phyloP scores from a whole-genome alignment of 1,140 invertebrate genomes.

The Listronotus bonariensis region DNA sequence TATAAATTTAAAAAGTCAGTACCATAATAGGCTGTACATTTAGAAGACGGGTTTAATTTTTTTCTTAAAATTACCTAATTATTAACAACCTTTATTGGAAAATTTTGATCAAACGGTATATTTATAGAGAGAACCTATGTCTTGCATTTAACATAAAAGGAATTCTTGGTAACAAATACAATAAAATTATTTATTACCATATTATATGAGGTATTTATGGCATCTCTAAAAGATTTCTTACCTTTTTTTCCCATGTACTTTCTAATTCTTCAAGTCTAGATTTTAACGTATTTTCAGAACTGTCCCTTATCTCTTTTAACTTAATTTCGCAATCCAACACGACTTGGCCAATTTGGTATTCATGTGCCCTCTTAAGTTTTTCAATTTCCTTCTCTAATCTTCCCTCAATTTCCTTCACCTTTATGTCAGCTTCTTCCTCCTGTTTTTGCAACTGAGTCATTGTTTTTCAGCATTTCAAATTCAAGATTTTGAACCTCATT shows the following conservation, averaged over 20 bases:
- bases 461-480: slow-evolving; percentile 45
- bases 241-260: slow-evolving; percentile 53
- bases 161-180: too few relatives aligned
- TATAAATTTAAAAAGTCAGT: too few relatives aligned
- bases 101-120: too few relatives aligned
- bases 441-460: slow-evolving; percentile 44
- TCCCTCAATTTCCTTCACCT: slow-evolving; percentile 34
- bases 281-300: slow-evolving; percentile 12
- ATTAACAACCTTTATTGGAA: too few relatives aligned
- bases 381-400: slow-evolving; percentile 48
- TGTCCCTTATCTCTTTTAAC: slow-evolving; percentile 54
- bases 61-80: too few relatives aligned
- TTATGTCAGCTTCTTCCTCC: slow-evolving; percentile 27
- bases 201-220: too few relatives aligned
- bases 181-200: too few relatives aligned
- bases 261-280: slow-evolving; percentile 52
- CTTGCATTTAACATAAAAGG: too few relatives aligned
- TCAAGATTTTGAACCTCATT: slow-evolving; percentile 45
- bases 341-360: slow-evolving; percentile 42
- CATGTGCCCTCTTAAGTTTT: slow-evolving; percentile 43
- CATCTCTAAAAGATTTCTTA: too few relatives aligned
- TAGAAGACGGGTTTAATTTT: too few relatives aligned
- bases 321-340: slow-evolving; percentile 49
- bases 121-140: too few relatives aligned
- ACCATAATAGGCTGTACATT: too few relatives aligned